Base-by-base conservation (phyloP, 2,797 vertebrate species). In the Trematomus bernacchii region DNA sequence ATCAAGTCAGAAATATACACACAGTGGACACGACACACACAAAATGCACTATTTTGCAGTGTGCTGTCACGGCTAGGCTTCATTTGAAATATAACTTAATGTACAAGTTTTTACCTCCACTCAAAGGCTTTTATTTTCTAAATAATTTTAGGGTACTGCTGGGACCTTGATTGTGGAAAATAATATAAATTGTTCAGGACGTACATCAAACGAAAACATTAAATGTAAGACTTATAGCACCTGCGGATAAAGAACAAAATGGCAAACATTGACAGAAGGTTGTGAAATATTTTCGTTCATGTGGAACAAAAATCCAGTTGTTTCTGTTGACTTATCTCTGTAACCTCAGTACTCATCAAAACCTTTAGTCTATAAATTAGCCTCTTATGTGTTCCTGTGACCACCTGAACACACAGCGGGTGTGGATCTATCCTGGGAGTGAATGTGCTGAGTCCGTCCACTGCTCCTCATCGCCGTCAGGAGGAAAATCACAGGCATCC, bases 401-500 rank as follows among this genome's bases (percentile, higher is more conserved):
- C 68, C 11, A 43, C 42, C 48, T 8, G 10, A 47, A 69, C 66
- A 65, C 46, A 61, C 37, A 62, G 18, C 3, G 62, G 66, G 64
- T 51, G 61, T 68, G 73, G 55, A 66, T 77, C 47, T 66, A 66
- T 58, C 64, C 59, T 23, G 27, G 19, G 37, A 74, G 69, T 33
- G 27, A 84, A 82, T 72, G 59, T 79, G 58, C 65, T 66, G 65
- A 68, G 66, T 71, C 74, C 1, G 9, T 71, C n/a, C 0, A 1
- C 42, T 42, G 64, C 71, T 80, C 59, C 66, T 79, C 23, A 58
- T 59, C 13, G 71, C 76, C 72, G 72, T 78, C 76, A 46, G 69
- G 19, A 65, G 76, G 77, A 77, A 84, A 87, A 85, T 87, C 72
- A 76, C 80, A 76, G 67, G 44, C 72, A 73, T 82, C 82, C 16